phyloP scores from a whole-genome alignment of 1,140 invertebrate species.

The Acyrthosiphon pisum region DNA sequence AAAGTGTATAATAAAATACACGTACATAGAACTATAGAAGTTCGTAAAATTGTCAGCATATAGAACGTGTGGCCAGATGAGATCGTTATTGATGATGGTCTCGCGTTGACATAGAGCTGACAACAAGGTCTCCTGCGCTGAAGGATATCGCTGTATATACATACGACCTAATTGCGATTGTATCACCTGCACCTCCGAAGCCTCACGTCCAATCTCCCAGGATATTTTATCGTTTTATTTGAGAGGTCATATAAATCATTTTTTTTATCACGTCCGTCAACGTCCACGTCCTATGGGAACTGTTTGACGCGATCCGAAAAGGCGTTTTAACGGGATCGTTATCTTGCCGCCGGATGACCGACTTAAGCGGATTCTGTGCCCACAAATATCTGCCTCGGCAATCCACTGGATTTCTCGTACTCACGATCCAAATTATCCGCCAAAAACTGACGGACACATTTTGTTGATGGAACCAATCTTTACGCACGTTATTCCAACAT shows the following conservation, averaged over 20 bases:
- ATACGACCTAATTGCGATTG: neutral
- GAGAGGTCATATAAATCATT: neutral
- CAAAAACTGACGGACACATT: neutral
- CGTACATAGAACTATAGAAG: neutral
- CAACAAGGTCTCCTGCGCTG: neutral
- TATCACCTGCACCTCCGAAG: neutral
- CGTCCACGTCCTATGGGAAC: neutral
- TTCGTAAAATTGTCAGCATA: neutral
- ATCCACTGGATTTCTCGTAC: neutral
- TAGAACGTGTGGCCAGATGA: neutral
- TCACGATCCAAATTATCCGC: neutral
- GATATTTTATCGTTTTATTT: neutral
- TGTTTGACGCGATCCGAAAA: too few species aligned
- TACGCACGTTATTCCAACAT: neutral
- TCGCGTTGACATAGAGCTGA: neutral
- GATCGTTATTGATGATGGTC: neutral
- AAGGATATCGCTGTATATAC: neutral
- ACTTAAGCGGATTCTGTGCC: neutral
- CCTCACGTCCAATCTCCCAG: neutral
- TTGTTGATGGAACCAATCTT: neutral
- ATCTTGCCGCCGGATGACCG: neutral
- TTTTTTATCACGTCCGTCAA: neutral
- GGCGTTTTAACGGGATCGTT: neutral
- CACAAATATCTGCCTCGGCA: neutral
- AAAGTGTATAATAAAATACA: neutral